These are phyloP conservation scores for Mormyrus iriodes DNA, from an alignment of 2,113 vertebrate species.

Conservation along the genomic window DNA sequence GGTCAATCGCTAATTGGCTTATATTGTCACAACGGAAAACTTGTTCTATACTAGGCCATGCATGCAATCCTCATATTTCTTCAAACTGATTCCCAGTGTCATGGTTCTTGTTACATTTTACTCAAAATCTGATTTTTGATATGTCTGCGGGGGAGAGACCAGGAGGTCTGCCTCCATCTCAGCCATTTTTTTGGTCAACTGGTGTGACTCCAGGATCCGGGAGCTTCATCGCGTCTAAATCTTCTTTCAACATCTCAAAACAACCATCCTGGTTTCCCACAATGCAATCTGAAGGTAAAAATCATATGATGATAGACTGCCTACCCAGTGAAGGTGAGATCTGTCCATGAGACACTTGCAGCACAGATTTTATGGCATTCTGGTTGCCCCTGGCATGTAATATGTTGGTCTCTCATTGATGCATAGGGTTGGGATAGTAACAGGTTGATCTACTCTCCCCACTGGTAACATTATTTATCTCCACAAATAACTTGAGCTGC, in stretches of 20 bases:
- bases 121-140: background rate
- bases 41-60: background rate
- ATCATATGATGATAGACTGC: background rate
- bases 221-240: background rate
- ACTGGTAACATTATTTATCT: slow-evolving; percentile 11
- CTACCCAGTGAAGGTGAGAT: background rate
- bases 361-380: background rate
- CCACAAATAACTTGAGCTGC: background rate
- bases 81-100: background rate
- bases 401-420: background rate
- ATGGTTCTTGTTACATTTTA: slow-evolving; percentile 1
- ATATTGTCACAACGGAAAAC: background rate
- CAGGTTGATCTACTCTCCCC: background rate
- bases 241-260: background rate
- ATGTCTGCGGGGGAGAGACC: background rate
- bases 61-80: background rate
- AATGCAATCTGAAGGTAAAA: background rate
- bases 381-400: background rate
- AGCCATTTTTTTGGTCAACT: background rate
- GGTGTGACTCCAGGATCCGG: background rate
- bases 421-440: background rate
- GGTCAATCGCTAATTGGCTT: background rate
- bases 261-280: background rate
- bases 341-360: background rate
- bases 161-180: background rate